Base-by-base conservation (phyloP, 2,888 invertebrate genomes). In the Scaptomyza cyrtandrae region DNA sequence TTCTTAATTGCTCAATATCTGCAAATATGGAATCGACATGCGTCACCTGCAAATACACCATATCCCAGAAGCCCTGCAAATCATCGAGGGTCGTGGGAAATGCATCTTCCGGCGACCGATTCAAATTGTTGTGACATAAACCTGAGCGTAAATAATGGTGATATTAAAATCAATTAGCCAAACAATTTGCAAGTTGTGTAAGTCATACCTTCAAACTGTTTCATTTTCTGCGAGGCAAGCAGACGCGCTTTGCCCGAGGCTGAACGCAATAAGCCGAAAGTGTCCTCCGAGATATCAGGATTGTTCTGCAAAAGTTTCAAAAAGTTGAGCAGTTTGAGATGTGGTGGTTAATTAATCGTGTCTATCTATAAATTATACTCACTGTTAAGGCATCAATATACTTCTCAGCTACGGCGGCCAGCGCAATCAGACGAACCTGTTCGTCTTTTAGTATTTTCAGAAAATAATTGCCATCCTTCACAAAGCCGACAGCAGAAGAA, bases 61-160 rank as follows among this genome's bases (percentile, higher is more conserved):
- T 98, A 92, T 99, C 98, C 98, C 98, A 99, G 93, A 99, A 99
- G 0, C 98, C 99, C 86, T 97, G 97, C 71, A 99, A 93, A 92
- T 99, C 99, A 83, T 96, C 96, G 75, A 95, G 93, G 0, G 97
- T 98, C 9, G 98, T 98, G 9, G 96, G 97, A 92, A 97, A 98
- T 71, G 95, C 95, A 89, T 97, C 97, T 72, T 95, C 96, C 27
- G 94, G 94, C 6, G 94, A 93, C 88, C 95, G 95, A 90, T 94
- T 95, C 39, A 95, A 92, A 86, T 94, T 94, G 88, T 94, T 94
- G 92, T 94, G 93, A 90, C 95, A 95, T 62, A 95, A 92, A 82
- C 95, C 95, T 95, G 92, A 29, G 89, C 6, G 9, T 9, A 2
- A 85, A 10, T 16, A 16, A 7, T 33, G 3, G 5, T 3, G 9